Base-by-base conservation (phyloP, 2,888 invertebrate species). In the Patella ulyssiponensis region DNA sequence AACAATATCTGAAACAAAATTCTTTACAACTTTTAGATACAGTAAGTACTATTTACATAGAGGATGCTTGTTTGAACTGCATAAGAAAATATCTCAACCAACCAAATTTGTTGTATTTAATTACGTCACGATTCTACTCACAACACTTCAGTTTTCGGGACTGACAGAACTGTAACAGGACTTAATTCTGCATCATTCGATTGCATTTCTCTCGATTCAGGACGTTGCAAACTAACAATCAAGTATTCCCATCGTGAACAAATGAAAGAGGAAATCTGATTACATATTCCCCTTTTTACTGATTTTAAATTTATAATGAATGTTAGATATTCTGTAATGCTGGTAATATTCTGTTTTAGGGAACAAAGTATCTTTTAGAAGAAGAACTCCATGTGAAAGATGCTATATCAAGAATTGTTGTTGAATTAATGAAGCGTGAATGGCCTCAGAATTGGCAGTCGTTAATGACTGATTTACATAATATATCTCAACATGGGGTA, bases 401-500 rank as follows among this genome's bases (percentile, higher is more conserved):
- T 88, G 91, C 85, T 11, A 82, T 92, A 69, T 89, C 97, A 17
- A 94, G 97, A 73, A 95, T 98, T n/a, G 95, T 98, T 76, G 98
- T 98, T 0, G 98, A 98, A 93, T 97, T 98, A 95, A 96, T 97
- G 76, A 98, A 98, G 90, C 93, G 98, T 14, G 98, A 98, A 91
- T 98, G 98, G 98, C 98, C 98, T 0, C 98, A 98, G 90, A 96
- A 98, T 83, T 98, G 98, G 98, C 96, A 97, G 0, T 94, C 96
- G 0, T 92, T 98, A 54, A 92, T 98, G 53, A 93, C 94, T 0
- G 97, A 98, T 91, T 93, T 98, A 1, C 95, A 96, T 79, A 94
- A 95, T 86, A 95, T 96, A 1, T 96, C 96, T 90, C 93, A 94
- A 15, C 94, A 94, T 84, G 97, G 98, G 15, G 96, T 96, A 88